Evolutionary conservation across 1,140 invertebrate genomes (phyloP), one percentile per base, ranked within the genome.

Genomic region (Brachionus paranguensis): DNA sequence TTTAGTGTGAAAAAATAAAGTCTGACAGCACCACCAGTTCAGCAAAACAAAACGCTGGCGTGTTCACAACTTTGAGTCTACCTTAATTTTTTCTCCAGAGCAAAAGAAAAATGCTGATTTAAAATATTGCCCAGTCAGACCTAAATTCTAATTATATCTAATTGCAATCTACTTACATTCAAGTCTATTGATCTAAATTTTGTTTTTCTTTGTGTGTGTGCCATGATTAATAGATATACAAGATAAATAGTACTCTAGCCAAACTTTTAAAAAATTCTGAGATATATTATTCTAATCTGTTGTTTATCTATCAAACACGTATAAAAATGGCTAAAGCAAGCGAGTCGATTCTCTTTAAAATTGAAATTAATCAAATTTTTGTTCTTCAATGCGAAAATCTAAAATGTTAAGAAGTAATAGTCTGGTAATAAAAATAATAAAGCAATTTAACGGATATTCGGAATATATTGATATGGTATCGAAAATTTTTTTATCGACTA

Each of bases 281-380:
- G 1, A 50, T 50, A 76, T 50, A 76, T 50, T 76, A 76, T 76
- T 76, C 72, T 76, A 76, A 76, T 76, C 72, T 76, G 72, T 76
- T 76, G 72, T 76, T 76, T 76, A 76, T 76, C 72, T 76, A 76
- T 76, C 72, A 76, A 27, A 76, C 45, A 76, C 43, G 45, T 76
- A 50, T 76, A 50, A 50, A 47, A 43, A 43, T 74, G 53, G 53
- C 17, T 60, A 20, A 24, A 20, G 53, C 53, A 60, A 60, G 8
- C 53, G 53, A 60, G 17, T 20, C 53, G 53, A 60, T 60, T 60
- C 53, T 60, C 53, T 60, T 20, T 41, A 43, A 72, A 72, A 72
- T 68, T 41, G 65, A 43, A 72, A 72, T 72, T 72, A 72, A 72
- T 72, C 68, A 72, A 72, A 72, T 68, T 68, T 68, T 68, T 33